Conservation (phyloP, 1,140 invertebrate genomes). For the Antheraea mylitta region DNA sequence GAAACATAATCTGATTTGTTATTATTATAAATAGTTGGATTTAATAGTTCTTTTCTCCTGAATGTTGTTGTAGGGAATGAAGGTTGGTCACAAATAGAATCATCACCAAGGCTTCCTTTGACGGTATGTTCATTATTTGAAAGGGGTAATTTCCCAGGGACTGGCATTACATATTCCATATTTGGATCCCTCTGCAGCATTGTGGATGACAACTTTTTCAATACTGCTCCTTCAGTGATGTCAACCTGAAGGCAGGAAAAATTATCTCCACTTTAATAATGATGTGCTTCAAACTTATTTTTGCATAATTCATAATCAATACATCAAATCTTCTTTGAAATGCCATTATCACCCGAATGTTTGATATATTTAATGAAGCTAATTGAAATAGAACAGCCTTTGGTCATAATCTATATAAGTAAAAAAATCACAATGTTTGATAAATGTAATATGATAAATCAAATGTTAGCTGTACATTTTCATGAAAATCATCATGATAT, state of each 20-base stretch:
- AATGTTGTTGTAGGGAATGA: slow-evolving; percentile 45
- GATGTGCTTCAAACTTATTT: slow-evolving; percentile 72
- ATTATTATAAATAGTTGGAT: slow-evolving; percentile 41
- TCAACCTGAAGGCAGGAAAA: slow-evolving; percentile 78
- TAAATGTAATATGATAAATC: neutral
- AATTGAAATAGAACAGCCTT: slow-evolving; percentile 2
- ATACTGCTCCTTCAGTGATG: slow-evolving; percentile 75
- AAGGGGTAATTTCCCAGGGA: slow-evolving; percentile 41
- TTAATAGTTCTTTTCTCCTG: slow-evolving; percentile 48
- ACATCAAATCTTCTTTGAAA: slow-evolving; percentile 72
- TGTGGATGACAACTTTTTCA: slow-evolving; percentile 70
- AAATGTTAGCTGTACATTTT: slow-evolving; percentile 30
- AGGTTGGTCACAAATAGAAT: slow-evolving; percentile 60
- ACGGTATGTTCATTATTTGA: slow-evolving; percentile 42
- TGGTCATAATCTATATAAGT: neutral
- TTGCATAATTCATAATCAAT: slow-evolving; percentile 46
- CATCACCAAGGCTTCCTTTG: slow-evolving; percentile 64
- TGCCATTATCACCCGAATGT: slow-evolving; percentile 57
- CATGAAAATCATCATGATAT: neutral
- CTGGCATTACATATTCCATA: slow-evolving; percentile 52
- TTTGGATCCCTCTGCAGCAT: slow-evolving; percentile 63
- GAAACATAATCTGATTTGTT: slow-evolving; percentile 40
- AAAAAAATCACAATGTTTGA: neutral
- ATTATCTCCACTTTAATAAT: slow-evolving; percentile 78
- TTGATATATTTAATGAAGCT: neutral